These are phyloP conservation scores for Teleogryllus occipitalis DNA, from an alignment of 1,140 invertebrate species.

Conservation along the genomic window DNA sequence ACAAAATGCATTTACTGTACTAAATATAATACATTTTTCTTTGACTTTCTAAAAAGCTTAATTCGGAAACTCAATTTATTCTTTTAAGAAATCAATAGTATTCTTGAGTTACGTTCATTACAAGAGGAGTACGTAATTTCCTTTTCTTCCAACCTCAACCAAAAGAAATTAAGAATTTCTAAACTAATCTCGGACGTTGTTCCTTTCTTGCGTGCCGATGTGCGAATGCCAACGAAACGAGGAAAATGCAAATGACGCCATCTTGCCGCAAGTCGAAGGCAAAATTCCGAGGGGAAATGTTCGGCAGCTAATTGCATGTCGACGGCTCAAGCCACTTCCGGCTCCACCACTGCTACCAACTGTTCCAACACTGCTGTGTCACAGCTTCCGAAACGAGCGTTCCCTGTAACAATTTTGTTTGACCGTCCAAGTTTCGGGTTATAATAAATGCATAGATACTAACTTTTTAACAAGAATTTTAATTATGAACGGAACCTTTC, in stretches of 20 bases:
- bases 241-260: not conserved
- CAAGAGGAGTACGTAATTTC: not conserved
- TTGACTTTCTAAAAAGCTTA: too few relatives aligned
- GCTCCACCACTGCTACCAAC: not conserved
- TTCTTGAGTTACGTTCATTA: too few relatives aligned
- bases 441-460: constrained; percentile 2
- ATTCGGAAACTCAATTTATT: too few relatives aligned
- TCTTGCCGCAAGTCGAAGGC: not conserved
- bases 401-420: not conserved
- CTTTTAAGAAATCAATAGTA: too few relatives aligned
- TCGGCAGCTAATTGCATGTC: constrained; percentile 3
- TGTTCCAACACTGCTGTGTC: too few relatives aligned
- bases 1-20: too few relatives aligned
- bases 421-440: not conserved
- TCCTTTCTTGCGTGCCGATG: not conserved
- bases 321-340: not conserved
- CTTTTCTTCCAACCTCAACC: not conserved
- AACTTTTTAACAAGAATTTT: constrained; percentile 6
- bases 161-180: not conserved
- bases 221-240: not conserved
- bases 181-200: not conserved
- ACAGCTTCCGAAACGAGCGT: not conserved
- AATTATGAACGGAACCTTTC: not conserved
- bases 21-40: too few relatives aligned
- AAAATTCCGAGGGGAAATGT: not conserved